A percentile compares a stretch with the other conserved stretches of the same genome.
Conservation (phyloP, 2,888 invertebrate species). For the Callyntrura guangdongensis region DNA sequence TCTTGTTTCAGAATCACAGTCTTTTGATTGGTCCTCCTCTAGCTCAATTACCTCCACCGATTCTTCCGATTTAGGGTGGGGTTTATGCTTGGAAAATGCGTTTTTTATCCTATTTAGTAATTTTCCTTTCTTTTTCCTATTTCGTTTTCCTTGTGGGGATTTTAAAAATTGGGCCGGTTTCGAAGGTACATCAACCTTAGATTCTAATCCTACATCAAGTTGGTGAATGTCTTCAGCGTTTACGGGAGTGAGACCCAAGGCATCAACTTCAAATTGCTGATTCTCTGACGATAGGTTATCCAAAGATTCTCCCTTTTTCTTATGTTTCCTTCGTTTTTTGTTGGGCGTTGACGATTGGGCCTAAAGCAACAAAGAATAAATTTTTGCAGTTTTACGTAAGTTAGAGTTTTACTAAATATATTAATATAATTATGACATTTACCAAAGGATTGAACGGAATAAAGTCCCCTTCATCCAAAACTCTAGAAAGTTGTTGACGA, state of each 20-base stretch:
- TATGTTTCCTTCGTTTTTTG: slow-evolving; percentile 20
- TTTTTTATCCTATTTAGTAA: slow-evolving; percentile 66
- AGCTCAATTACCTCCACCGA: slow-evolving; percentile 1
- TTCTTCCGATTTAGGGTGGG: background rate
- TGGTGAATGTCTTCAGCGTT: background rate
- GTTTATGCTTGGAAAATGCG: slow-evolving; percentile 35
- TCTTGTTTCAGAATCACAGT: background rate
- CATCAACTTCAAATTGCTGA: slow-evolving; percentile 4
- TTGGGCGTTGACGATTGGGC: background rate
- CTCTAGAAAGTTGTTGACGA: slow-evolving; percentile 30
- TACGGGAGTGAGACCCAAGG: background rate
- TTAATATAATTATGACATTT: slow-evolving; percentile 12
- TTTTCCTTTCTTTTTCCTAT: slow-evolving; percentile 66
- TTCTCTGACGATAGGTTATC: background rate
- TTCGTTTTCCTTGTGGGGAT: background rate
- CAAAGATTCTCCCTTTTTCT: background rate
- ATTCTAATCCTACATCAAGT: too few species aligned
- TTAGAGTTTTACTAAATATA: background rate
- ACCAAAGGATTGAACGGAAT: slow-evolving; percentile 84
- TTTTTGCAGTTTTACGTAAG: background rate
- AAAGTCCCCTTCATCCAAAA: slow-evolving; percentile 79
- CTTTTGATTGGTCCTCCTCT: background rate
- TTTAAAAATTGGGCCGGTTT: slow-evolving; percentile 20
- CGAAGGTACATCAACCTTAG: background rate
- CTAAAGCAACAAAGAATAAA: background rate